Evolutionary conservation across 1,140 invertebrate species (phyloP).

Genomic region (Panagrolaimus sp.): DNA sequence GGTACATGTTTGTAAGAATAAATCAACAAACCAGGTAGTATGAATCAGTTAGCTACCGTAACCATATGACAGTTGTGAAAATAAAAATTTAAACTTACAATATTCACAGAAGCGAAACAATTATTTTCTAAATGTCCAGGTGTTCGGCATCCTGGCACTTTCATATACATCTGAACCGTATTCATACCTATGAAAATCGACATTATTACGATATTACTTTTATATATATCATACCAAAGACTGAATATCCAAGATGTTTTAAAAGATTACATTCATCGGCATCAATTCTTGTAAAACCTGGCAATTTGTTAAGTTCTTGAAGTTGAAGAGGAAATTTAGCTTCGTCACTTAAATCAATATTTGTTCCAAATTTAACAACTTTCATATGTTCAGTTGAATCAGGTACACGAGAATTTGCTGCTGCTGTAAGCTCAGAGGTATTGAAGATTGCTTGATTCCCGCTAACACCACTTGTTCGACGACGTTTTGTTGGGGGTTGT

Average conservation of each 20-base stretch:
- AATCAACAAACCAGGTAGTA: too few species aligned
- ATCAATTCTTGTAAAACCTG: constrained; percentile 75
- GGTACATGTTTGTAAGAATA: too few species aligned
- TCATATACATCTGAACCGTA: constrained; percentile 98
- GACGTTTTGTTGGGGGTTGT: not conserved
- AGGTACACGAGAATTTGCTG: constrained; percentile 13
- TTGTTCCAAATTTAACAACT: constrained; percentile 84
- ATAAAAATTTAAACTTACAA: too few species aligned
- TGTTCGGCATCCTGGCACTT: constrained; percentile 82
- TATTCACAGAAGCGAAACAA: constrained; percentile 98
- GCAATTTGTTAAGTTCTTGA: constrained; percentile 89
- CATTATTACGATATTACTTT: too few species aligned
- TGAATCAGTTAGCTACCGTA: too few species aligned
- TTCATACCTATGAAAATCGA: too few species aligned
- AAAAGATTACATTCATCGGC: constrained; percentile 74
- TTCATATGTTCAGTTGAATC: constrained; percentile 28
- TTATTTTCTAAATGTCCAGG: constrained; percentile 99
- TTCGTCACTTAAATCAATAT: constrained; percentile 96
- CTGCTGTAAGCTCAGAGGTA: constrained; percentile 18
- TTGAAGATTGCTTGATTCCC: not conserved
- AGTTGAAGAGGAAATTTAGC: constrained; percentile 88
- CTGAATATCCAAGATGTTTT: constrained; percentile 94
- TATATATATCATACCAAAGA: too few species aligned
- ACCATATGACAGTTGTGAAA: too few species aligned
- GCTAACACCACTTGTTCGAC: constrained; percentile 26